Evolutionary conservation across 2,888 invertebrate genomes (phyloP).

Genomic region (Chymomyza caudatula): DNA sequence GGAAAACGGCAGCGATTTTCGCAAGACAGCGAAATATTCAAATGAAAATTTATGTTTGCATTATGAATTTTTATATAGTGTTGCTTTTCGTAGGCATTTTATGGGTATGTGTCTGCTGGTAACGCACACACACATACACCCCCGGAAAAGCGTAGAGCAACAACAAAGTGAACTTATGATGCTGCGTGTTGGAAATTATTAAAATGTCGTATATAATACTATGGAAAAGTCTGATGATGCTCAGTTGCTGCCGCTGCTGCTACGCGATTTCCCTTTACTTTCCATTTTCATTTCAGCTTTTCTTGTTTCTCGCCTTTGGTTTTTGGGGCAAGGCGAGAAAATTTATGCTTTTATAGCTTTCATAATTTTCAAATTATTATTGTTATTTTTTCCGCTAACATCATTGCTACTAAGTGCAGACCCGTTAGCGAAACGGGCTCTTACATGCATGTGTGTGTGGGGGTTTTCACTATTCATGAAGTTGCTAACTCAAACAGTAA

Average conservation of each 20-base stretch:
- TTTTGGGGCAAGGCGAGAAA: conserved; percentile 35
- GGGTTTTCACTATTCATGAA: too few relatives aligned
- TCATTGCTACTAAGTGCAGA: conserved; percentile 62
- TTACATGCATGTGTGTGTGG: not conserved
- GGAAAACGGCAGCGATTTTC: conserved; percentile 52
- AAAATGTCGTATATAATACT: conserved; percentile 67
- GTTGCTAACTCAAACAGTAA: too few relatives aligned
- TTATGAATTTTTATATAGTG: conserved; percentile 76
- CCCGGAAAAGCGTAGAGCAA: too few relatives aligned
- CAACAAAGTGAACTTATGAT: conserved; percentile 32
- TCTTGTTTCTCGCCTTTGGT: conserved; percentile 7
- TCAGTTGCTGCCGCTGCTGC: not conserved
- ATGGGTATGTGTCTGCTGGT: conserved; percentile 49
- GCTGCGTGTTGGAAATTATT: conserved; percentile 69
- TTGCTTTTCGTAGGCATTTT: conserved; percentile 66
- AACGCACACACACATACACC: not conserved
- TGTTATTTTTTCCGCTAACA: conserved; percentile 57
- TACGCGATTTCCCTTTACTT: conserved; percentile 40
- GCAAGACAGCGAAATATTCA: conserved; percentile 72
- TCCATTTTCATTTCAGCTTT: conserved; percentile 30
- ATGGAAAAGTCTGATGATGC: not conserved
- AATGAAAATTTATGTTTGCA: conserved; percentile 77
- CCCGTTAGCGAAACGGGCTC: not conserved
- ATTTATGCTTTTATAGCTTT: conserved; percentile 70
- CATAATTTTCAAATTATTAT: conserved; percentile 70